Percentiles rank a stretch among this genome's conserved stretches.
These are phyloP conservation scores for Pelochelys cantorii DNA, from an alignment of 2,797 vertebrate genomes.

Conservation along the genomic window DNA sequence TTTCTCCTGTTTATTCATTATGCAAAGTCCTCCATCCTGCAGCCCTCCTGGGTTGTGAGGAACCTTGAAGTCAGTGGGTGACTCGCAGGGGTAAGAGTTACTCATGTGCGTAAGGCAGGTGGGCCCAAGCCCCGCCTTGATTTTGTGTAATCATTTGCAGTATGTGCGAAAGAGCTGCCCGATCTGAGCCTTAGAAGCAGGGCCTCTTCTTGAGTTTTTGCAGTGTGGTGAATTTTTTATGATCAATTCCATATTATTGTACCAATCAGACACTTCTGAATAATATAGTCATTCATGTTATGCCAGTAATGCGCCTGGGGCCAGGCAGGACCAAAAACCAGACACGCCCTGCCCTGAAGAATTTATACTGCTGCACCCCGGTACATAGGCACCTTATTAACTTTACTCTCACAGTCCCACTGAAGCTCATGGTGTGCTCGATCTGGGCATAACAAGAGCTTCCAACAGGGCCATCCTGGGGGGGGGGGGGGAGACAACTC, in stretches of 20 bases:
- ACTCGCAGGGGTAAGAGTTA: neutral
- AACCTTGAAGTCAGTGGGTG: neutral
- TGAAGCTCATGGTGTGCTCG: neutral
- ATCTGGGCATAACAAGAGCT: neutral
- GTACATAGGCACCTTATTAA: neutral
- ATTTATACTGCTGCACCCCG: neutral
- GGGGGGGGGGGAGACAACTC: too few relatives aligned
- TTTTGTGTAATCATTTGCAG: neutral
- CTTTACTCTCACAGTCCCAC: accelerated
- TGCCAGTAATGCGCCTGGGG: neutral
- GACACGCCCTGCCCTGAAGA: neutral
- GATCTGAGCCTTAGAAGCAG: neutral
- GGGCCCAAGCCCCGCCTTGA: neutral
- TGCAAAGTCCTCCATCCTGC: too few relatives aligned
- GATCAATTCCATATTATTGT: neutral
- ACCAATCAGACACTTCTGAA: neutral
- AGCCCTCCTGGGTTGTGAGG: neutral
- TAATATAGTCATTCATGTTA: neutral
- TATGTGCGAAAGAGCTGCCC: neutral
- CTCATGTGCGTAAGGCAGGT: neutral
- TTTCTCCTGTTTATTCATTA: neutral
- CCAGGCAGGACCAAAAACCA: neutral
- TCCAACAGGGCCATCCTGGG: neutral
- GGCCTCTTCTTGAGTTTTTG: neutral
- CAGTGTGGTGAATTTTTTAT: neutral